Evolutionary conservation across 1,140 invertebrate species (phyloP).

Genomic region (Conopomorpha cramerella): DNA sequence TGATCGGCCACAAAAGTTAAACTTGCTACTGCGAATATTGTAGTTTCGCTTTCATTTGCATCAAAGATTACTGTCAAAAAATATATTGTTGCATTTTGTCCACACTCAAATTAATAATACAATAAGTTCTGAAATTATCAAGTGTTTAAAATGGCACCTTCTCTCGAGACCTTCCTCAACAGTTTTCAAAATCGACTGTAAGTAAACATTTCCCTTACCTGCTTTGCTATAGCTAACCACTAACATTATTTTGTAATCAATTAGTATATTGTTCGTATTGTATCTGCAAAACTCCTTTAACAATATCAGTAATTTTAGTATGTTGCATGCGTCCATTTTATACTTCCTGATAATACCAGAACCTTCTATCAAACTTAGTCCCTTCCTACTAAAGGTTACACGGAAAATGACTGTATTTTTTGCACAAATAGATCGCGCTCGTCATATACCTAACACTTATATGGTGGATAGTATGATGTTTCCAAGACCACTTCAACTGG

Average conservation of each 20-base stretch:
- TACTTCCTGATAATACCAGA: too few relatives aligned
- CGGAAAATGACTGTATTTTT: too few relatives aligned
- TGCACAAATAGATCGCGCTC: too few relatives aligned
- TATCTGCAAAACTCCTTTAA: background rate
- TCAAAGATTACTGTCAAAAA: background rate
- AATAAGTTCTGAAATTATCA: background rate
- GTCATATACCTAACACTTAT: too few relatives aligned
- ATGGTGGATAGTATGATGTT: too few relatives aligned
- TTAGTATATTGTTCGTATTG: background rate
- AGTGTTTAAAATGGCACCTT: constrained; percentile 26
- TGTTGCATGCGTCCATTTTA: background rate
- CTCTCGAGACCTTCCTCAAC: constrained; percentile 40
- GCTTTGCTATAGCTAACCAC: constrained; percentile 6
- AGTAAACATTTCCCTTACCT: too few relatives aligned
- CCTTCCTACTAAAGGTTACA: too few relatives aligned
- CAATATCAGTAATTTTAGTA: too few relatives aligned
- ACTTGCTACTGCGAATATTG: too few relatives aligned
- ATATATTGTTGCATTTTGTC: background rate
- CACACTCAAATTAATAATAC: background rate
- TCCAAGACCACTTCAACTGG: too few relatives aligned
- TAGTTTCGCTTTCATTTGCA: background rate
- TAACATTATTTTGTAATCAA: background rate
- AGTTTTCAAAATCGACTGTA: constrained; percentile 50
- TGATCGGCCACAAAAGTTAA: too few relatives aligned
- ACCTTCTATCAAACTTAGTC: too few relatives aligned